Conservation (phyloP, 2,113 vertebrate genomes). For the Fregetta grallaria region DNA sequence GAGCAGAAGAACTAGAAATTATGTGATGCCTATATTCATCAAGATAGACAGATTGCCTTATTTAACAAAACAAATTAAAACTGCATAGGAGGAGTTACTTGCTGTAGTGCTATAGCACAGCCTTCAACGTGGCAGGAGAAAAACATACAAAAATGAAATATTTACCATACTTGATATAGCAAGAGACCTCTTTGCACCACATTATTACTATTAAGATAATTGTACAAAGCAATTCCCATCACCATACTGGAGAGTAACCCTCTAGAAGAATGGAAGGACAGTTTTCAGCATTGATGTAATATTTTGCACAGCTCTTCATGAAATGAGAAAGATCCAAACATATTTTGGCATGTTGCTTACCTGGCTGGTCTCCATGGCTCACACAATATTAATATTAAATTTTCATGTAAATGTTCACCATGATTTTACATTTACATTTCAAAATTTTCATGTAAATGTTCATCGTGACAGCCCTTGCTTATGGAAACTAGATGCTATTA, state of each 20-base stretch:
- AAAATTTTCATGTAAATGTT: constrained; percentile 72
- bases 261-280: neutral
- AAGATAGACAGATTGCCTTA: neutral
- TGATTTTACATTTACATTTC: neutral
- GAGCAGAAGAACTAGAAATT: neutral
- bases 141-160: neutral
- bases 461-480: constrained; percentile 45
- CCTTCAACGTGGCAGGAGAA: neutral
- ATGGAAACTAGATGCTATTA: constrained; percentile 28
- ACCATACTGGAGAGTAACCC: neutral
- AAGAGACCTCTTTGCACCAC: neutral
- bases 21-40: neutral
- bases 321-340: constrained; percentile 32
- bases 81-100: neutral
- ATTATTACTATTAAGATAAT: constrained; percentile 8
- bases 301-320: constrained; percentile 19
- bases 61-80: neutral
- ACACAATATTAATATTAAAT: constrained; percentile 58
- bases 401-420: constrained; percentile 68
- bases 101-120: neutral
- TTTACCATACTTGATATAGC: neutral
- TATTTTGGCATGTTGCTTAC: constrained; percentile 45
- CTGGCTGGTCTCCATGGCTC: constrained; percentile 70
- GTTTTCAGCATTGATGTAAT: neutral
- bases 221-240: neutral